These are phyloP conservation scores for Scomber japonicus DNA, from an alignment of 2,113 vertebrate species.

Conservation along the genomic window DNA sequence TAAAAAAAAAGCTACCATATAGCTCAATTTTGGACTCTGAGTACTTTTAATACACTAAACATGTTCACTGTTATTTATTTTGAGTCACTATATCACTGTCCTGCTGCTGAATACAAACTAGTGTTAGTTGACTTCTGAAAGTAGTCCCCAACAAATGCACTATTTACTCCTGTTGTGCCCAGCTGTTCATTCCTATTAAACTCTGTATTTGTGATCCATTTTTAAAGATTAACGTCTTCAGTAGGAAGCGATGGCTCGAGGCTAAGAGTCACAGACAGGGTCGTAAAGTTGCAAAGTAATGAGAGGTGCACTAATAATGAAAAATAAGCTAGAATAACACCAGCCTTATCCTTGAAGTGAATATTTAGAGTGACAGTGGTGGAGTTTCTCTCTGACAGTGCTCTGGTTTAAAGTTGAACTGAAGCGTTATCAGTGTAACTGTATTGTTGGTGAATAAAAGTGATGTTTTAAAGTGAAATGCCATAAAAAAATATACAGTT, in stretches of 20 bases:
- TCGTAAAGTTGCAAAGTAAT: no score
- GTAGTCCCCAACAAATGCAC: neutral
- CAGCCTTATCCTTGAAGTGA: neutral
- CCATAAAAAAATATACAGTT: conserved; percentile 36
- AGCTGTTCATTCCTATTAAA: neutral
- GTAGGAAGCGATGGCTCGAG: neutral
- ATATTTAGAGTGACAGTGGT: neutral
- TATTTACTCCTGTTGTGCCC: neutral
- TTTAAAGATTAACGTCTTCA: neutral
- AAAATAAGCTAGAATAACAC: neutral
- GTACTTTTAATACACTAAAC: no score
- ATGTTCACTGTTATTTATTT: no score
- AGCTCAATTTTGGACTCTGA: no score
- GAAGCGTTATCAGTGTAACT: conserved; percentile 36
- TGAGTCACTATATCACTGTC: no score
- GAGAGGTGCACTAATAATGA: no score
- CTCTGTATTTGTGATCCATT: neutral
- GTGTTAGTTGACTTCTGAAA: neutral
- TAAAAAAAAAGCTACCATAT: no score
- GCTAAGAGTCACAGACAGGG: neutral
- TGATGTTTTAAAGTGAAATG: conserved; percentile 53
- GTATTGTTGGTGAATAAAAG: conserved; percentile 52
- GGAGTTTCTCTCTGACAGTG: conserved; percentile 18
- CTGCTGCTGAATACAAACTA: no score
- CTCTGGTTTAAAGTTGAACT: conserved; percentile 12